A percentile compares a stretch with the other conserved stretches of the same genome.
Evolutionary conservation across 2,888 invertebrate species (phyloP).

Genomic region (Lithosia quadra): DNA sequence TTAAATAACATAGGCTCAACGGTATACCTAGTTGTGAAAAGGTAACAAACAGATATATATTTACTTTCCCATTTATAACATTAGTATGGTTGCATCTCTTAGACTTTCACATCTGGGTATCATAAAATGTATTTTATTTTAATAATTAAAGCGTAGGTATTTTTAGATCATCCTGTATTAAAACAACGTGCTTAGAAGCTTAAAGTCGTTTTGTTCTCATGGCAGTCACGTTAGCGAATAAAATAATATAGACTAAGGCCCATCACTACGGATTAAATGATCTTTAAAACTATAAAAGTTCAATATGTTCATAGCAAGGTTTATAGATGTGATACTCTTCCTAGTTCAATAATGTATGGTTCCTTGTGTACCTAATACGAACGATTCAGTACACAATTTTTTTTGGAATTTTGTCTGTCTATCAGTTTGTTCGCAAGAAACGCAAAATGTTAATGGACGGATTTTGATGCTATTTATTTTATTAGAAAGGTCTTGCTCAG

Average conservation of each 20-base stretch:
- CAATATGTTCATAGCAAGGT: background rate
- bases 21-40: too few species aligned
- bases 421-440: too few species aligned
- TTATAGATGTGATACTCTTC: too few species aligned
- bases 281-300: background rate
- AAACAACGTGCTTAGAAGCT: background rate
- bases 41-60: background rate
- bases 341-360: too few species aligned
- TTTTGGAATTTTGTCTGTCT: too few species aligned
- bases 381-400: too few species aligned
- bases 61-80: background rate
- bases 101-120: background rate
- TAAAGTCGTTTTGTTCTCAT: conserved; percentile 8
- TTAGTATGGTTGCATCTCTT: background rate
- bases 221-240: background rate
- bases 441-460: too few species aligned
- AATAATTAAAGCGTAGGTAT: background rate
- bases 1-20: too few species aligned
- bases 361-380: too few species aligned
- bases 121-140: too few species aligned
- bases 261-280: background rate
- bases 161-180: background rate
- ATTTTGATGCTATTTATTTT: too few species aligned
- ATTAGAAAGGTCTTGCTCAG: too few species aligned
- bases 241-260: background rate